A percentile compares a stretch with the other conserved stretches of the same genome.
Conservation (phyloP, 2,888 invertebrate species). For the Rotaria macrura region DNA sequence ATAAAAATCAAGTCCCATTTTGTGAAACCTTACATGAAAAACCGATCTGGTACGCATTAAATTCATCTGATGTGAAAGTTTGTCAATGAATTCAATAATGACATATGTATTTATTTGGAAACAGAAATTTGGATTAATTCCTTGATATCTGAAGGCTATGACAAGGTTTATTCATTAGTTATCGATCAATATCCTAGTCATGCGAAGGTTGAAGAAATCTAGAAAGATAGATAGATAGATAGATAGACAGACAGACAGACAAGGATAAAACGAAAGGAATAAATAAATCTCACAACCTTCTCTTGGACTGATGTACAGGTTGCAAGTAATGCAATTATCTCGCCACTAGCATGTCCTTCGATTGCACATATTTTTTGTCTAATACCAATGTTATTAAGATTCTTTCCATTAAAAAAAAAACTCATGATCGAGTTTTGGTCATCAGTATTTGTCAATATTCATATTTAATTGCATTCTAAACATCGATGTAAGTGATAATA, state of each 20-base stretch:
- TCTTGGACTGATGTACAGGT: not conserved
- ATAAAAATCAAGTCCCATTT: too few relatives aligned
- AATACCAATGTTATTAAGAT: not conserved
- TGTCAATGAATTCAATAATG: too few relatives aligned
- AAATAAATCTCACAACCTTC: not conserved
- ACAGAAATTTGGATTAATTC: not conserved
- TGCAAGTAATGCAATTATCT: not conserved
- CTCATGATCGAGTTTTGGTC: not conserved
- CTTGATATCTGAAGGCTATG: not conserved
- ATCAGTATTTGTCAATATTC: too few relatives aligned
- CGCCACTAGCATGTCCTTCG: not conserved
- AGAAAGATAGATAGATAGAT: not conserved
- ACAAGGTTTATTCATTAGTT: conserved; percentile 7
- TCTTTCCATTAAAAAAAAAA: not conserved
- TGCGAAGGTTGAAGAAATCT: not conserved
- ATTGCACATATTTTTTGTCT: not conserved
- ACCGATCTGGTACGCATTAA: too few relatives aligned
- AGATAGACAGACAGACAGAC: not conserved
- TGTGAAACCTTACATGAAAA: too few relatives aligned
- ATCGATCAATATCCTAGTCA: not conserved
- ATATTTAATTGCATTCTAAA: too few relatives aligned
- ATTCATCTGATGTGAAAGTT: too few relatives aligned
- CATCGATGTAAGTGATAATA: too few relatives aligned
- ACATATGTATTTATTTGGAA: too few relatives aligned
- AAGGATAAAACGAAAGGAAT: conserved; percentile 3